These are phyloP conservation scores for Molorchus minor DNA, from an alignment of 2,888 invertebrate species.

Conservation along the genomic window DNA sequence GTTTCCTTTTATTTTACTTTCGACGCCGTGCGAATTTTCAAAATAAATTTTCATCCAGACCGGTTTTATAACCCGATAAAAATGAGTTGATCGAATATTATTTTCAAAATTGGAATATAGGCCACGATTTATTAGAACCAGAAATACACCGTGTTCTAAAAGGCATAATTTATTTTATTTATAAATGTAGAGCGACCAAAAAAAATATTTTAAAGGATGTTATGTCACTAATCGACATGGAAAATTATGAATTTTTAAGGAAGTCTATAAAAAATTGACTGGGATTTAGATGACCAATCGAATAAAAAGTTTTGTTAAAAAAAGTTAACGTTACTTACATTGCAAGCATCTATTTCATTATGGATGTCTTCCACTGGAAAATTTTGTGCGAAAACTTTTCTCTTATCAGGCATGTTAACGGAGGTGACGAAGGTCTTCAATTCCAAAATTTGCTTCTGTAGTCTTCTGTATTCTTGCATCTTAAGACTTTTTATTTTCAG, in stretches of 20 bases:
- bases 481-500: constrained; percentile 60
- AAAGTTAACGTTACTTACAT: constrained; percentile 54
- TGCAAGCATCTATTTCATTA: constrained; percentile 58
- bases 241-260: too few relatives aligned
- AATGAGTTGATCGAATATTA: background rate
- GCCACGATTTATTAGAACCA: too few relatives aligned
- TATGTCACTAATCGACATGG: too few relatives aligned
- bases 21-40: background rate
- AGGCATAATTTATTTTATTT: too few relatives aligned
- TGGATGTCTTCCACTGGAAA: constrained; percentile 58
- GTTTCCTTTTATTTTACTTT: background rate
- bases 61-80: background rate
- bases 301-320: too few relatives aligned
- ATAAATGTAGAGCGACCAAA: too few relatives aligned
- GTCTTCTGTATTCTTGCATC: constrained; percentile 59
- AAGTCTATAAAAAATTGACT: too few relatives aligned
- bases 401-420: constrained; percentile 48
- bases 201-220: too few relatives aligned
- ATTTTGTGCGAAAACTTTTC: constrained; percentile 39
- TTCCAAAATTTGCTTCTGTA: constrained; percentile 58
- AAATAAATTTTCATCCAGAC: background rate
- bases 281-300: too few relatives aligned
- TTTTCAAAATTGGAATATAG: too few relatives aligned
- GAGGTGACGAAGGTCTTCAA: constrained; percentile 58
- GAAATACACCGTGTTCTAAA: too few relatives aligned